phyloP scores from a whole-genome alignment of 2,797 vertebrate genomes.

The Melopsittacus undulatus region DNA sequence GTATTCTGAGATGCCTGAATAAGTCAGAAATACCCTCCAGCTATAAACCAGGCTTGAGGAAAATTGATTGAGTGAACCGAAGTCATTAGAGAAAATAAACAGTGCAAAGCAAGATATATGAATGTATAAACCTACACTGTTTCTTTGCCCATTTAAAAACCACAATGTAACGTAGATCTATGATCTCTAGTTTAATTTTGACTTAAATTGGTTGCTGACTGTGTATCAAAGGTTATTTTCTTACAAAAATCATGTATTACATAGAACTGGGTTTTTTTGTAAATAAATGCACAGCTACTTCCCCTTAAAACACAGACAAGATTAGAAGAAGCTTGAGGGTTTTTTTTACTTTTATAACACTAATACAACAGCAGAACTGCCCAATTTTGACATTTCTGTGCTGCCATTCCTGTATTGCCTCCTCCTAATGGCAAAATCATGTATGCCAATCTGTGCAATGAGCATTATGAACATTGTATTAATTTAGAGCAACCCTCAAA shows the following conservation, averaged over 20 bases:
- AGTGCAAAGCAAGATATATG: constrained; percentile 32
- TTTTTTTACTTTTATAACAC: background rate
- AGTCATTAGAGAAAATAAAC: constrained; percentile 45
- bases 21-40: constrained; percentile 29
- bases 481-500: background rate
- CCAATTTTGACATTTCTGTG: background rate
- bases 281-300: background rate
- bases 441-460: background rate
- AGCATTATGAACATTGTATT: background rate
- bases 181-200: background rate
- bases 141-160: background rate
- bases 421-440: background rate
- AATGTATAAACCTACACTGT: background rate
- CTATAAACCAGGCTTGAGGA: background rate
- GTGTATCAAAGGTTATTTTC: background rate
- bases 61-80: constrained; percentile 21
- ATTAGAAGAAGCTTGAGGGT: background rate
- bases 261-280: background rate
- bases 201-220: background rate
- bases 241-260: background rate
- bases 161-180: background rate
- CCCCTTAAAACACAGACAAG: background rate
- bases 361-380: background rate
- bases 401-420: background rate
- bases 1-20: background rate